These are phyloP conservation scores for Hypanus sabinus DNA, from an alignment of 2,113 vertebrate genomes.

Conservation along the genomic window DNA sequence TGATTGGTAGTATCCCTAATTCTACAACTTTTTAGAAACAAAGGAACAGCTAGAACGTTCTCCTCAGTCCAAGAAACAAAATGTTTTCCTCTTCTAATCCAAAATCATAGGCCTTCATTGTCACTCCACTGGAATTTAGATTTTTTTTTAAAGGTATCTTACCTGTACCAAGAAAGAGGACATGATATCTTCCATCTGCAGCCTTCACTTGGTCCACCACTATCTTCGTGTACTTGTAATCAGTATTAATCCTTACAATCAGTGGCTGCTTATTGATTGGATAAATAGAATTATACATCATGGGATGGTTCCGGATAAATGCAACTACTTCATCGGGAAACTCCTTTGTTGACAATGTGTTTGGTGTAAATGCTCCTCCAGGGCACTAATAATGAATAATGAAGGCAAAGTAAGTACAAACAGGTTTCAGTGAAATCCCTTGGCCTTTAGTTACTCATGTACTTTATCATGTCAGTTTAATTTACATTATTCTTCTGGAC, in stretches of 20 bases:
- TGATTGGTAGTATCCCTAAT: not conserved
- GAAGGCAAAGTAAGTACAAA: not conserved
- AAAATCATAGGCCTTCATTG: not conserved
- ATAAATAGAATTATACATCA: slow-evolving; percentile 95
- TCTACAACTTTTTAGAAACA: not conserved
- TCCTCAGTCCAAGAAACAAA: not conserved
- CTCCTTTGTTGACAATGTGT: slow-evolving; percentile 82
- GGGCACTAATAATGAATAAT: slow-evolving; percentile 68
- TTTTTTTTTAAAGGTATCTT: slow-evolving; percentile 32
- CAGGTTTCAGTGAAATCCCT: not conserved
- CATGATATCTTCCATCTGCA: slow-evolving; percentile 84
- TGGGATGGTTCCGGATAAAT: slow-evolving; percentile 88
- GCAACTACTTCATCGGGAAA: slow-evolving; percentile 95
- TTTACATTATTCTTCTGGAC: not conserved
- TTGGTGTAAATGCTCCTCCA: slow-evolving; percentile 91
- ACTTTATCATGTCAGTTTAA: not conserved
- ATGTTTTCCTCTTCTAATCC: not conserved
- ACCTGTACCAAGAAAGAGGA: slow-evolving; percentile 95
- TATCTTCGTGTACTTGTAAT: slow-evolving; percentile 88
- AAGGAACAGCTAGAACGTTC: not conserved
- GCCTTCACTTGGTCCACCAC: slow-evolving; percentile 86
- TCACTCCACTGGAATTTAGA: not conserved
- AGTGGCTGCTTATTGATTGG: slow-evolving; percentile 78
- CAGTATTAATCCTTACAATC: slow-evolving; percentile 78
- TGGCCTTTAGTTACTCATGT: not conserved